Evolutionary conservation across 2,888 invertebrate species (phyloP), one percentile per base, ranked within the genome.

Genomic region (Phengaris alcon): DNA sequence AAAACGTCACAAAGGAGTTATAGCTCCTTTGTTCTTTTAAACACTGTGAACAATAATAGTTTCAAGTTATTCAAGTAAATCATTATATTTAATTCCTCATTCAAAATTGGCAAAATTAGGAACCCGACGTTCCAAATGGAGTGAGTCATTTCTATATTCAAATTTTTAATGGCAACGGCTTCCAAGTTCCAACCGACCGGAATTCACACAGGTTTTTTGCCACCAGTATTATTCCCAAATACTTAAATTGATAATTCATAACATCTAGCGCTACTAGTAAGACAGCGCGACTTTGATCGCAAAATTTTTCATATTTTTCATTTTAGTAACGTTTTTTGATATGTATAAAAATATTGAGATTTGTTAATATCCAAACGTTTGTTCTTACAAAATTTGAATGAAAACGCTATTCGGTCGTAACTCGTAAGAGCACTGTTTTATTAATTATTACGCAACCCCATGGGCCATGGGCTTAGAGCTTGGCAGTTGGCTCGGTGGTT

Each of bases 131-230:
- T 15, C 52, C 12, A 44, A 22, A 22, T 0, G 22, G 69, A 48
- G 55, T 75, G 75, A 75, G 75, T 75, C 75, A 75, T 55, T 68
- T 55, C 75, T 48, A 75, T 51, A 70, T 72, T 69, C 55, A 75
- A 68, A 75, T 55, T 69, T 54, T 15, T 51, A 46, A 68, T 57
- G 55, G 54, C 69, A 75, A 69, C 75, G 69, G 68, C 72, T 72
- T 69, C 35, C 55, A 69, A 54, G 35, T 72, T 69, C 35, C 55
- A 69, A 54, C 68, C 69, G 57, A 46, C 55, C 69, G 75, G 75
- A 57, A 75, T 69, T 75, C 75, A 75, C 75, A 75, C 72, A 54
- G 72, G 72, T 72, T 69, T 68, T 68, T 64, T 64, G 64, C 64
- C 12, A 52, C 52, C 64, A 64, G 64, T 12, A 6, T 64, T 64